Evolutionary conservation across 1,140 invertebrate species (phyloP).

Genomic region (Antheraea pernyi): DNA sequence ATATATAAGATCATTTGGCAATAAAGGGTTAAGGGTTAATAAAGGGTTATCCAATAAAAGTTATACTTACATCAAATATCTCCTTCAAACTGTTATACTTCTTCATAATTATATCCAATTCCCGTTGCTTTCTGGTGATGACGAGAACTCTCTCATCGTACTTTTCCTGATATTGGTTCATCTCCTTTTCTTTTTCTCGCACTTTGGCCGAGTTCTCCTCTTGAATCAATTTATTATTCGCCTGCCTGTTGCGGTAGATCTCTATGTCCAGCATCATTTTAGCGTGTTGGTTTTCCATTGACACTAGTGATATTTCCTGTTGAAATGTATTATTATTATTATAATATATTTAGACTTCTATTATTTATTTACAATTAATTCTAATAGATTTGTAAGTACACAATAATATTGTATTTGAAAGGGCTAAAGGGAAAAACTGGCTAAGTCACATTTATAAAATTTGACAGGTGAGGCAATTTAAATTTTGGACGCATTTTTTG

Average conservation of each 20-base stretch:
- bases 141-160: constrained; percentile 72
- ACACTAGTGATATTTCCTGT: constrained; percentile 81
- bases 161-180: constrained; percentile 76
- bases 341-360: no score
- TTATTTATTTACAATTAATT: neutral
- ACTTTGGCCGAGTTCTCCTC: constrained; percentile 63
- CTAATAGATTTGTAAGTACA: no score
- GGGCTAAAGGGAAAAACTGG: no score
- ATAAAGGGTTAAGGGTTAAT: no score
- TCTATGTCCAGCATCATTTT: constrained; percentile 82
- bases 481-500: no score
- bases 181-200: constrained; percentile 62
- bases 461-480: no score
- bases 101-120: constrained; percentile 78
- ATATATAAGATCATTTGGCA: no score
- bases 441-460: no score
- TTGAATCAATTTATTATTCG: constrained; percentile 63
- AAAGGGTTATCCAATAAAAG: neutral
- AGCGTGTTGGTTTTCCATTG: constrained; percentile 83
- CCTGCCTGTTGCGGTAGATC: constrained; percentile 70
- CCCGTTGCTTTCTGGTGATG: constrained; percentile 78
- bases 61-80: constrained; percentile 62
- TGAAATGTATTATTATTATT: neutral
- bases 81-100: constrained; percentile 79
- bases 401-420: no score